A percentile compares a stretch with the other conserved stretches of the same genome.
These are phyloP conservation scores for Drosophila mettleri DNA, from an alignment of 2,888 invertebrate genomes.

Conservation along the genomic window DNA sequence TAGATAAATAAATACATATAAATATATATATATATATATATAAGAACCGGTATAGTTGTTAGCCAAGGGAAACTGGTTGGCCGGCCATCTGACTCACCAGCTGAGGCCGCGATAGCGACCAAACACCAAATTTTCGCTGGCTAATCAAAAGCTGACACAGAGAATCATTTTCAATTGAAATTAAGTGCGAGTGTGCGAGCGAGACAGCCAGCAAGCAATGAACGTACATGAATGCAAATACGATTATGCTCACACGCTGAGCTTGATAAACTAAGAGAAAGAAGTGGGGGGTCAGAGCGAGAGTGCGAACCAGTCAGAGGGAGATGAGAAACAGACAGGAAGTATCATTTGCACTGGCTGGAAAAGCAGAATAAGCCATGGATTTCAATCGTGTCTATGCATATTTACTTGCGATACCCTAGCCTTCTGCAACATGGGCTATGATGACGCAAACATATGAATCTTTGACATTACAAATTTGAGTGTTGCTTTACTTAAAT, in stretches of 20 bases:
- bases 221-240: slow-evolving; percentile 2
- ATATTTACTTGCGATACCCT: slow-evolving; percentile 7
- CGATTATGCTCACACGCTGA: not conserved
- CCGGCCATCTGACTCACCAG: slow-evolving; percentile 63
- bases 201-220: slow-evolving; percentile 41
- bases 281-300: not conserved
- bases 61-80: slow-evolving; percentile 64
- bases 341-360: slow-evolving; percentile 23
- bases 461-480: not conserved
- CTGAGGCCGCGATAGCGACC: slow-evolving; percentile 25
- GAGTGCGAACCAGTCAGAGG: slow-evolving; percentile 9
- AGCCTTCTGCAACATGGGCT: not conserved
- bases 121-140: slow-evolving; percentile 20
- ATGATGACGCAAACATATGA: not conserved
- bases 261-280: slow-evolving; percentile 15
- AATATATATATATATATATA: slow-evolving; percentile 1
- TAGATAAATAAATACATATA: slow-evolving; percentile 14
- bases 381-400: slow-evolving; percentile 3
- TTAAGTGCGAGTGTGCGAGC: slow-evolving; percentile 38
- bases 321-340: slow-evolving; percentile 33
- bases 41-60: slow-evolving; percentile 45
- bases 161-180: slow-evolving; percentile 67
- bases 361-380: slow-evolving; percentile 10
- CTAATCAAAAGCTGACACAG: slow-evolving; percentile 70
- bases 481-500: not conserved